phyloP scores from a whole-genome alignment of 2,888 invertebrate genomes.

The Drosophila histrio region DNA sequence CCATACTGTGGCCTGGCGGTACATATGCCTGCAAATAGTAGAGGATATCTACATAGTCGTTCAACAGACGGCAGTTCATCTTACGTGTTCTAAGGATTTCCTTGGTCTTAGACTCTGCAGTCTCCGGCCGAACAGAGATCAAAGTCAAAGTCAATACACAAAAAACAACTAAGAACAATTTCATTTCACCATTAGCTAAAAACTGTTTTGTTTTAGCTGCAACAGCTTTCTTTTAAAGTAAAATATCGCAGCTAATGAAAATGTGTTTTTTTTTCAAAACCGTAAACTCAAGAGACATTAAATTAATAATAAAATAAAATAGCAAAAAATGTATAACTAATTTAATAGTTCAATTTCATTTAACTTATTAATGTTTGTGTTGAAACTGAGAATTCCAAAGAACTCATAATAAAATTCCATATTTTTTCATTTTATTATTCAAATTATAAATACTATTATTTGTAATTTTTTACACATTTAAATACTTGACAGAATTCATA shows the following conservation, averaged over 20 bases:
- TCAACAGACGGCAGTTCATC: neutral
- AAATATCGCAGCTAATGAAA: neutral
- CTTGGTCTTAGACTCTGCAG: neutral
- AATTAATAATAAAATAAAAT: no score
- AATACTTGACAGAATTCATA: no score
- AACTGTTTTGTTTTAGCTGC: neutral
- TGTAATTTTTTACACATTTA: no score
- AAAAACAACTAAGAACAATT: neutral
- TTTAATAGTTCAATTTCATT: no score
- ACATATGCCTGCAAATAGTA: slow-evolving; percentile 31
- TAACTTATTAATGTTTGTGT: no score
- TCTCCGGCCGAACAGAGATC: neutral
- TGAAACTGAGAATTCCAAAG: no score
- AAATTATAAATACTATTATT: no score
- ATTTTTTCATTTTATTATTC: no score
- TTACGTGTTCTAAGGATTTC: neutral
- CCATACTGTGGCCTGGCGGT: slow-evolving; percentile 19
- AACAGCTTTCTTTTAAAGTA: neutral
- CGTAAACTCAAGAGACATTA: no score
- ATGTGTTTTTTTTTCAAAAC: slow-evolving; percentile 27
- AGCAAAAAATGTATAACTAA: no score
- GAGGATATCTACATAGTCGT: neutral
- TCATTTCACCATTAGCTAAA: neutral
- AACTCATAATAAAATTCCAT: no score
- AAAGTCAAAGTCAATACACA: neutral